Evolutionary conservation across 2,113 vertebrate species (phyloP), one percentile per base, ranked within the genome.

Genomic region (Murina feae): DNA sequence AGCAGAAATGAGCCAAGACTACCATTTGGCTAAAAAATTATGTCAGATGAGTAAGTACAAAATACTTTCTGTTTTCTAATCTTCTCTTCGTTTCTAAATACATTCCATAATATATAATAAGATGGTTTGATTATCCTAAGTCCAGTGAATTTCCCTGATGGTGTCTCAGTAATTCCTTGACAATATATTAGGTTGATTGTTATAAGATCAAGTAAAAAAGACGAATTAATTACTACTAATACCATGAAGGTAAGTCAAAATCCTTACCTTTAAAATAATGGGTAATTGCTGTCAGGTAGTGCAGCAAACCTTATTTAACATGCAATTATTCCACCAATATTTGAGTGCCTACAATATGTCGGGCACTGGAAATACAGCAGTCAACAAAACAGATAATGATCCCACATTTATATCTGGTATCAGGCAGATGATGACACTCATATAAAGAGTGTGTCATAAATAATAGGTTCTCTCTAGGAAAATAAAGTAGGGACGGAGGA

Each of bases 11-110:
- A 94, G 95, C 47, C 97, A 79, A 86, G 97, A 99, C 85, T 98
- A 98, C 66, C 93, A 44, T 85, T 95, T 98, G 90, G 98, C 98
- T 74, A 97, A 97, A 90, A 98, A 98, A 88, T 98, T 99, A 89
- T 99, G 99, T 98, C 98, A 98, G 92, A 99, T 98, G 98, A 99
- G 99, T 99, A 98, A 89, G 99, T 98, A 90, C 37, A 89, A 93
- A 75, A 78, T 81, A 42, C 14, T 74, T 94, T 79, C 32, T 63
- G 42, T 83, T 87, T 51, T 49, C 65, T 58, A 58, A 20, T 65
- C 10, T 30, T 93, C 10, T 66, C 35, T 94, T 91, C 83, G 42
- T 88, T 93, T 90, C 86, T 79, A 86, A 91, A 88, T 68, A 76
- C n/a, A 76, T 68, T 58, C 4, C 9, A 68, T 89, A 44, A 30